These are phyloP conservation scores for Oryzias curvinotus DNA, from an alignment of 2,113 vertebrate species.

Conservation along the genomic window DNA sequence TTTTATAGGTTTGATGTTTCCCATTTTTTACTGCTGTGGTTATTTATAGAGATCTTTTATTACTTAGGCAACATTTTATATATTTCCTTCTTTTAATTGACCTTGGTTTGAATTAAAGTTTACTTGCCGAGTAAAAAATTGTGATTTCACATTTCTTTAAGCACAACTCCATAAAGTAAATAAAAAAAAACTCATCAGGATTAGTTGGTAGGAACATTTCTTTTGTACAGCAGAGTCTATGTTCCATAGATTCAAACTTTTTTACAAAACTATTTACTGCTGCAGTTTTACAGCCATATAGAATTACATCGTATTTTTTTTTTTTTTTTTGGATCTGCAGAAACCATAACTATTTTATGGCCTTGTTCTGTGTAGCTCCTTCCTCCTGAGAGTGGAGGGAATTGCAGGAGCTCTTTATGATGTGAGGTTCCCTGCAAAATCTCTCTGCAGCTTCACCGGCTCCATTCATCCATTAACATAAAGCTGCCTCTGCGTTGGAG, in stretches of 20 bases:
- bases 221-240: neutral
- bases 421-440: slow-evolving; percentile 22
- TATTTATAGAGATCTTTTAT: too few relatives aligned
- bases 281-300: slow-evolving; percentile 10
- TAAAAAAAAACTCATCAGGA: too few relatives aligned
- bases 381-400: slow-evolving; percentile 36
- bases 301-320: slow-evolving; percentile 5
- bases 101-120: too few relatives aligned
- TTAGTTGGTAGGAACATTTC: too few relatives aligned
- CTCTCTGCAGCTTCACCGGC: slow-evolving; percentile 40
- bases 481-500: slow-evolving; percentile 62
- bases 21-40: too few relatives aligned
- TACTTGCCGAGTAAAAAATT: too few relatives aligned
- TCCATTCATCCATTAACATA: slow-evolving; percentile 71
- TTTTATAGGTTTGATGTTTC: too few relatives aligned
- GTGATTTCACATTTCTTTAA: too few relatives aligned
- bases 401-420: slow-evolving; percentile 48
- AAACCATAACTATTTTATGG: slow-evolving; percentile 38
- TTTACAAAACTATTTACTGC: neutral
- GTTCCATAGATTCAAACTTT: neutral
- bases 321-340: slow-evolving; percentile 14
- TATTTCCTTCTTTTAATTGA: too few relatives aligned
- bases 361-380: slow-evolving; percentile 19
- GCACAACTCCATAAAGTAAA: too few relatives aligned
- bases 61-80: too few relatives aligned